Conservation (phyloP, 2,888 invertebrate species). For the Drosophila emarginata region DNA sequence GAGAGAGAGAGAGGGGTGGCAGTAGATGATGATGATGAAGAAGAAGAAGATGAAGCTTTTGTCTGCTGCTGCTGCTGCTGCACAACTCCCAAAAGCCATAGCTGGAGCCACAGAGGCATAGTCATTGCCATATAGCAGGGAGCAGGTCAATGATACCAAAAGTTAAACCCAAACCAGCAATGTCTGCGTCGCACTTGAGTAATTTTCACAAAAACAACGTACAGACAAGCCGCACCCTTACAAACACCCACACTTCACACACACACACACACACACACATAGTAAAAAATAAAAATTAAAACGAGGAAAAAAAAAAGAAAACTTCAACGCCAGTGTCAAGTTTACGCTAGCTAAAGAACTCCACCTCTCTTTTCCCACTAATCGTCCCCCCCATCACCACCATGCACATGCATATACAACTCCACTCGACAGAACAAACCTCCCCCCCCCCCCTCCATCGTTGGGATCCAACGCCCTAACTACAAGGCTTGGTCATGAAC, state of each 20-base stretch:
- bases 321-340: constrained; percentile 74
- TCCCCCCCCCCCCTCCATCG: background rate
- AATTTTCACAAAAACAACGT: constrained; percentile 64
- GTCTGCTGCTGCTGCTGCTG: constrained; percentile 16
- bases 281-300: constrained; percentile 14
- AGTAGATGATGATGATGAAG: background rate
- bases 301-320: background rate
- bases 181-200: constrained; percentile 73
- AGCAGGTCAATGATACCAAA: constrained; percentile 77
- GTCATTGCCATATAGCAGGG: constrained; percentile 9
- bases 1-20: constrained; percentile 28
- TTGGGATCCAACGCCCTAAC: background rate
- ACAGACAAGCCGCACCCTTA: constrained; percentile 61
- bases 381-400: background rate
- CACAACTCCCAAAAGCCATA: constrained; percentile 31
- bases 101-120: background rate
- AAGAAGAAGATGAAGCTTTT: constrained; percentile 16
- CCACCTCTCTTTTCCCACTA: background rate
- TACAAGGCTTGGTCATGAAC: constrained; percentile 71
- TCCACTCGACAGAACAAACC: constrained; percentile 6
- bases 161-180: constrained; percentile 63
- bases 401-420: background rate
- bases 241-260: constrained; percentile 30
- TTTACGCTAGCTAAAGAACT: constrained; percentile 60
- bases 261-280: constrained; percentile 5